These are phyloP conservation scores for Anthoscopus minutus DNA, from an alignment of 2,113 vertebrate species.

Conservation along the genomic window DNA sequence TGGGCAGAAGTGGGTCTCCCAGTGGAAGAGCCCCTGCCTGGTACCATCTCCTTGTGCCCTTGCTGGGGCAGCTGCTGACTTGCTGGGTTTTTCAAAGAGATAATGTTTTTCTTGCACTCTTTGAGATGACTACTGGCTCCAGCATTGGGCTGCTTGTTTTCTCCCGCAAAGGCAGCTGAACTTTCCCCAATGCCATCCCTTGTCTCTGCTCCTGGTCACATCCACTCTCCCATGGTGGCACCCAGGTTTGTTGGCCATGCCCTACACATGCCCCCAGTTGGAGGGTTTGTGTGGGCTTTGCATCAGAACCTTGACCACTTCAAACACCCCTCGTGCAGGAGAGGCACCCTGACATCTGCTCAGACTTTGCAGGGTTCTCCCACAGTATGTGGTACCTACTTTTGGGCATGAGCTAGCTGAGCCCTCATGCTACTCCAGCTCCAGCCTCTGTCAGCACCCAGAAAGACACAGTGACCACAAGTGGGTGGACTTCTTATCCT, in stretches of 20 bases:
- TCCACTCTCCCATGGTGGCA: neutral
- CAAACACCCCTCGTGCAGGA: rapidly evolving
- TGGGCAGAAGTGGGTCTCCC: neutral
- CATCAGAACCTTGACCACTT: neutral
- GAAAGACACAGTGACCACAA: neutral
- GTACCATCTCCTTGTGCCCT: neutral
- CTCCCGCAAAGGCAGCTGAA: neutral
- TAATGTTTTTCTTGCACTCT: neutral
- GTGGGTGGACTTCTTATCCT: neutral
- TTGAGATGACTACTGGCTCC: neutral
- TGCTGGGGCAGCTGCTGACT: neutral
- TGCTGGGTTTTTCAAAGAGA: neutral
- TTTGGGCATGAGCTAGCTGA: neutral
- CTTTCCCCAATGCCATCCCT: neutral
- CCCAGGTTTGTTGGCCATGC: neutral
- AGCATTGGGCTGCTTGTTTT: neutral
- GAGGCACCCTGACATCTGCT: neutral
- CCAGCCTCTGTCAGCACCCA: rapidly evolving
- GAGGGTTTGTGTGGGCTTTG: neutral
- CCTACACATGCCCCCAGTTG: neutral
- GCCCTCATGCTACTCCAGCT: neutral
- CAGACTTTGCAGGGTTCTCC: neutral
- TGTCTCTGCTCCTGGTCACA: neutral
- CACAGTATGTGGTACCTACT: rapidly evolving
- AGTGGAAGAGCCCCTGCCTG: rapidly evolving